Percentiles rank a stretch among this genome's conserved stretches.
Conservation (phyloP, 2,888 invertebrate species). For the Rhodophaea formosa region DNA sequence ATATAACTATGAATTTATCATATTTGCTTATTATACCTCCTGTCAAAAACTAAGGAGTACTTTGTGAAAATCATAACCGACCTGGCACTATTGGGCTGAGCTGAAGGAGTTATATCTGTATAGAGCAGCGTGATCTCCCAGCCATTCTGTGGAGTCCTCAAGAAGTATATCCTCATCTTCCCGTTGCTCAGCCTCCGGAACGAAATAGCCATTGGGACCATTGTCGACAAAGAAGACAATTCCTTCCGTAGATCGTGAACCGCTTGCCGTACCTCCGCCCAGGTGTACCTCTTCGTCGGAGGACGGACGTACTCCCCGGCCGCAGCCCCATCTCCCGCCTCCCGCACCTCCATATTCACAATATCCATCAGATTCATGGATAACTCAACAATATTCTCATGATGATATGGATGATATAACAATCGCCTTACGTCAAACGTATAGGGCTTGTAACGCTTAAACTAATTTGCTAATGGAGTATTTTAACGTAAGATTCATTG, state of each 20-base stretch:
- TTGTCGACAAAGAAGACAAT: slow-evolving; percentile 88
- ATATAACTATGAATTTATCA: too few relatives aligned
- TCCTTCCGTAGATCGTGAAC: slow-evolving; percentile 91
- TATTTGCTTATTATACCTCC: neutral
- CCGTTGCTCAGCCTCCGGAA: slow-evolving; percentile 90
- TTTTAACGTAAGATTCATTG: slow-evolving; percentile 43
- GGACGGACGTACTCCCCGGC: slow-evolving; percentile 60
- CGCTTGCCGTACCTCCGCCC: slow-evolving; percentile 90
- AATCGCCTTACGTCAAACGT: slow-evolving; percentile 27
- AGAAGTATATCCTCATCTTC: slow-evolving; percentile 92
- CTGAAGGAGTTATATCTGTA: slow-evolving; percentile 88
- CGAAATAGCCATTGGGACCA: slow-evolving; percentile 90
- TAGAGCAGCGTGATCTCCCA: slow-evolving; percentile 95
- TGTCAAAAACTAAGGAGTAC: slow-evolving; percentile 12
- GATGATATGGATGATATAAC: slow-evolving; percentile 48
- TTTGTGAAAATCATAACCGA: slow-evolving; percentile 31
- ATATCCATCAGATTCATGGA: slow-evolving; percentile 46
- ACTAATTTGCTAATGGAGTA: slow-evolving; percentile 27
- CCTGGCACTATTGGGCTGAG: slow-evolving; percentile 77
- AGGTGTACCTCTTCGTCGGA: slow-evolving; percentile 79
- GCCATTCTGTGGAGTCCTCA: slow-evolving; percentile 92
- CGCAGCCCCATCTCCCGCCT: slow-evolving; percentile 72
- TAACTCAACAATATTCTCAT: slow-evolving; percentile 42
- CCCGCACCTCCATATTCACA: slow-evolving; percentile 70
- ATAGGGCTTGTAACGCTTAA: slow-evolving; percentile 8